These are phyloP conservation scores for Bujurquina vittata DNA, from an alignment of 2,113 vertebrate species.

Conservation along the genomic window DNA sequence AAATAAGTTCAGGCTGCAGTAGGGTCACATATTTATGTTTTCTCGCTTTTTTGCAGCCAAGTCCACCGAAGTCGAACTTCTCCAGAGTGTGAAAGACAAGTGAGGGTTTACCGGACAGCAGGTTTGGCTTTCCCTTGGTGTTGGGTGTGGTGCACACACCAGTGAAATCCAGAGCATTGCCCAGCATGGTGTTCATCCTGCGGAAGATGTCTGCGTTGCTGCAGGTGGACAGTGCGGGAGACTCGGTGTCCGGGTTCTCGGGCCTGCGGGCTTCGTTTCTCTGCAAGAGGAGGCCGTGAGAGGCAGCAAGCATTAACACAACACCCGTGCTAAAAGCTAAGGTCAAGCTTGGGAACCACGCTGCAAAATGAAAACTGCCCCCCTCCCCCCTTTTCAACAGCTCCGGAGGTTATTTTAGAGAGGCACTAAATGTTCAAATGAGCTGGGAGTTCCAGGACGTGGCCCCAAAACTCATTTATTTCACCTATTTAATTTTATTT, in stretches of 20 bases:
- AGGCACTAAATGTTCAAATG: background rate
- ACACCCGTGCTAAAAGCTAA: background rate
- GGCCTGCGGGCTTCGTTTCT: conserved; percentile 87
- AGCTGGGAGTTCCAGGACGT: background rate
- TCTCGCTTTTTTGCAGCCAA: background rate
- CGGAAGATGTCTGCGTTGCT: conserved; percentile 96
- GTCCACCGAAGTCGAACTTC: background rate
- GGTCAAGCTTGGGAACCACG: background rate
- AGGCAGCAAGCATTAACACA: background rate
- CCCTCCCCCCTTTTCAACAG: background rate
- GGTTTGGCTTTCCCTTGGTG: conserved; percentile 83
- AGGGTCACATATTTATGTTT: background rate
- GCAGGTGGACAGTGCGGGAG: conserved; percentile 91
- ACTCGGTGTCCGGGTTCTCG: conserved; percentile 86
- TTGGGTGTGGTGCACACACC: conserved; percentile 93
- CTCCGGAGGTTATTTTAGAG: background rate
- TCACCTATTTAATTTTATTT: background rate
- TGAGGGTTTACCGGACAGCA: conserved; percentile 83
- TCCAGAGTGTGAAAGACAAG: background rate
- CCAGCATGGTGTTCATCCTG: conserved; percentile 96
- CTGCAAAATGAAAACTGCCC: background rate
- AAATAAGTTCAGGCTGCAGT: background rate
- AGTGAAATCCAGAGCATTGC: conserved; percentile 94
- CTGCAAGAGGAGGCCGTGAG: conserved; percentile 64
- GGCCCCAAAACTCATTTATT: background rate